Percentiles rank a stretch among this genome's conserved stretches.
Evolutionary conservation across 2,888 invertebrate genomes (phyloP).

Genomic region (Cephus spinipes): DNA sequence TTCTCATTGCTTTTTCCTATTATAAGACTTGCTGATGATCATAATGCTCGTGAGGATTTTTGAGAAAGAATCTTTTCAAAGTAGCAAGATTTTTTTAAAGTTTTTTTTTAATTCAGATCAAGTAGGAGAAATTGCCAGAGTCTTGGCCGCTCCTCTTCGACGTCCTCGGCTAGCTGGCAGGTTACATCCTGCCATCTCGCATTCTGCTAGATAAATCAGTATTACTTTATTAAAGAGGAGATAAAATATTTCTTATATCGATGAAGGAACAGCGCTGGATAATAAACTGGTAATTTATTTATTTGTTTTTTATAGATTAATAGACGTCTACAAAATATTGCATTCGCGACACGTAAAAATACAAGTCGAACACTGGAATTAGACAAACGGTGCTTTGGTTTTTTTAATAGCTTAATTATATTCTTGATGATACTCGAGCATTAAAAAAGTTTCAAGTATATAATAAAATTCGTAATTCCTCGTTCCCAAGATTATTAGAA

Average conservation of each 20-base stretch:
- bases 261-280: too few species aligned
- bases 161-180: slow-evolving; percentile 35
- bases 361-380: too few species aligned
- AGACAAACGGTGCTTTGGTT: too few species aligned
- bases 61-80: not conserved
- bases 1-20: slow-evolving; percentile 40
- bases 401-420: too few species aligned
- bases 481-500: too few species aligned
- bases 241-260: not conserved
- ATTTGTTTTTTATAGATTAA: too few species aligned
- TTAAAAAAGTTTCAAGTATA: too few species aligned
- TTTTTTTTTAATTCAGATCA: slow-evolving; percentile 27
- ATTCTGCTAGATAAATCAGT: slow-evolving; percentile 29
- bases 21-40: slow-evolving; percentile 31
- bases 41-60: slow-evolving; percentile 31
- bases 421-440: too few species aligned
- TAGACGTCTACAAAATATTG: too few species aligned
- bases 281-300: too few species aligned
- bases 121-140: slow-evolving; percentile 33
- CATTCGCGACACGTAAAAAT: too few species aligned
- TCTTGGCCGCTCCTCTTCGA: slow-evolving; percentile 37
- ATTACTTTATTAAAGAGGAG: not conserved
- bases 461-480: too few species aligned
- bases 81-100: not conserved
- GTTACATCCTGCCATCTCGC: slow-evolving; percentile 43